These are phyloP conservation scores for Neoaliturus tenellus DNA, from an alignment of 2,888 invertebrate species.

Conservation along the genomic window DNA sequence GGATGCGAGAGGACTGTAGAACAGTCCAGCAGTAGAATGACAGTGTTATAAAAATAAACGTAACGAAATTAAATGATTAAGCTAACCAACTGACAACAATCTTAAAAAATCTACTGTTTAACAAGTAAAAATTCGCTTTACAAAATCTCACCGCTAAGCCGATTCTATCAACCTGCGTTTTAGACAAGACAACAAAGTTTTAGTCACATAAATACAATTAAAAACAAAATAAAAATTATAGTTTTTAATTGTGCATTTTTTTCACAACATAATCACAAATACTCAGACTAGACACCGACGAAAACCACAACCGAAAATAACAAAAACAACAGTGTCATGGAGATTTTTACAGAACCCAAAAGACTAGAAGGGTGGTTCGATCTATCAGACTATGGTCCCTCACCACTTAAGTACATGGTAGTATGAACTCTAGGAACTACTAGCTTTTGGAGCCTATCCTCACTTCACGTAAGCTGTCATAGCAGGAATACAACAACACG, in stretches of 20 bases:
- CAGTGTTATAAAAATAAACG: constrained; percentile 33
- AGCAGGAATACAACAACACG: not conserved
- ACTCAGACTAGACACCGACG: constrained; percentile 12
- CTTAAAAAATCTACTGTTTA: constrained; percentile 38
- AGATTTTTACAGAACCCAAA: not conserved
- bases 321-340: constrained; percentile 17
- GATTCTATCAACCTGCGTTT: not conserved
- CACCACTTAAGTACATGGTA: constrained; percentile 14
- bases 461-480: not conserved
- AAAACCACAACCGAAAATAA: constrained; percentile 38
- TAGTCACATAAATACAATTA: not conserved
- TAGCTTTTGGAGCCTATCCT: not conserved
- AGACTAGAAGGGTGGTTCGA: constrained; percentile 32
- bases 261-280: constrained; percentile 33
- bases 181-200: not conserved
- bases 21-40: constrained; percentile 36
- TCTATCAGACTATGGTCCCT: constrained; percentile 18
- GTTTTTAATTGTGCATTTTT: not conserved
- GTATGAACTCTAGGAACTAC: constrained; percentile 23
- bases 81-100: not conserved
- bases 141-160: not conserved
- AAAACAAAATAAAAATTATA: not conserved
- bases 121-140: constrained; percentile 21
- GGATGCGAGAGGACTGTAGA: constrained; percentile 32
- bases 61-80: constrained; percentile 12